These are phyloP conservation scores for Heliconius charithonia DNA, from an alignment of 2,888 invertebrate species.

Conservation along the genomic window DNA sequence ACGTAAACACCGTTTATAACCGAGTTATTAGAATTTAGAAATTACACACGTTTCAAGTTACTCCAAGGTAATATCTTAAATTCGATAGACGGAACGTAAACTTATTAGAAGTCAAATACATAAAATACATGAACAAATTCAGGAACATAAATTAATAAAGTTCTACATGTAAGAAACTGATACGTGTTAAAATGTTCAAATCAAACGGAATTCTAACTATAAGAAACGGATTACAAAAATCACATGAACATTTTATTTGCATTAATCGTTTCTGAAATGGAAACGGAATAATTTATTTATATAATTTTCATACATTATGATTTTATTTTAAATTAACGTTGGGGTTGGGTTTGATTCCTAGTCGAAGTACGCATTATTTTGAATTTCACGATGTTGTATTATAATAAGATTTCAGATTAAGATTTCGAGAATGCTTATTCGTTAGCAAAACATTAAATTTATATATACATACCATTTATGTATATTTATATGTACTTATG, in stretches of 20 bases:
- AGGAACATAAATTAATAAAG: constrained; percentile 24
- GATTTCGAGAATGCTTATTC: too few species aligned
- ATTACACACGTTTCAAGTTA: constrained; percentile 29
- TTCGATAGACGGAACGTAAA: constrained; percentile 32
- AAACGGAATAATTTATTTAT: too few species aligned
- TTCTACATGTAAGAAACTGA: constrained; percentile 20
- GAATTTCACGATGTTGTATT: too few species aligned
- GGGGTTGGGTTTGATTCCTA: too few species aligned
- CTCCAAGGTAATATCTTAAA: constrained; percentile 26
- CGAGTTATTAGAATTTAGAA: constrained; percentile 21
- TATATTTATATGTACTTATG: background rate
- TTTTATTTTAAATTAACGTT: too few species aligned
- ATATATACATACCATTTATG: too few species aligned
- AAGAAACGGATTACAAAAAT: background rate
- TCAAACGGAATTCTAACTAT: background rate
- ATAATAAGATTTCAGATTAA: too few species aligned
- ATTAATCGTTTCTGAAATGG: too few species aligned
- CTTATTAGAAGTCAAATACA: constrained; percentile 34
- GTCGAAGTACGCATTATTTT: too few species aligned
- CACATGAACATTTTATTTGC: too few species aligned
- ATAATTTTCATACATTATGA: too few species aligned
- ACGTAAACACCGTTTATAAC: constrained; percentile 1
- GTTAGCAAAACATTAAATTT: too few species aligned
- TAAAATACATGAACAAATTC: constrained; percentile 26
- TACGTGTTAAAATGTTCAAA: background rate